These are phyloP conservation scores for Drosophila trapezifrons DNA, from an alignment of 1,140 invertebrate species.

Conservation along the genomic window DNA sequence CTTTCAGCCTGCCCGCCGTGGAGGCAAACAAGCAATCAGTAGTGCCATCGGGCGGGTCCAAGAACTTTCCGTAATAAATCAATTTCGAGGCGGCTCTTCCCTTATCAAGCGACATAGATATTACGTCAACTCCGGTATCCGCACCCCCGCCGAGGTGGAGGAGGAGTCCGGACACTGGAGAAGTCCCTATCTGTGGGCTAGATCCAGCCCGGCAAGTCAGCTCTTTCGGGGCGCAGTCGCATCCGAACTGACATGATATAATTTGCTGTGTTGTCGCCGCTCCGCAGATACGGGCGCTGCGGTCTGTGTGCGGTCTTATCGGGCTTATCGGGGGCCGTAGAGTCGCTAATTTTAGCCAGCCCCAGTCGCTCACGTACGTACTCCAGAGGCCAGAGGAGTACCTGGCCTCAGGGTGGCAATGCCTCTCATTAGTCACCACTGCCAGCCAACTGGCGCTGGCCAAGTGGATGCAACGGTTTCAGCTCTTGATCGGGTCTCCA, in stretches of 20 bases:
- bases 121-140: constrained; percentile 22
- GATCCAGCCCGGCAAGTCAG: background rate
- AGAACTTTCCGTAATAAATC: constrained; percentile 48
- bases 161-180: constrained; percentile 1
- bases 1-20: background rate
- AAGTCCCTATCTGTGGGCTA: background rate
- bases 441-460: background rate
- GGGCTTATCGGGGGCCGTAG: constrained; percentile 36
- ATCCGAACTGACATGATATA: constrained; percentile 20
- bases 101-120: constrained; percentile 29
- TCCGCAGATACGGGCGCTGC: constrained; percentile 15
- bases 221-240: constrained; percentile 32
- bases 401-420: constrained; percentile 3
- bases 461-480: constrained; percentile 15
- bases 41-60: constrained; percentile 11
- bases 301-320: constrained; percentile 14
- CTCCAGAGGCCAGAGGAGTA: background rate
- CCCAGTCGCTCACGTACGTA: constrained; percentile 11
- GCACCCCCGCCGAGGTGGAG: background rate
- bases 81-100: constrained; percentile 39
- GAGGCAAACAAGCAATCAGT: constrained; percentile 5
- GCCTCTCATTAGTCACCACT: constrained; percentile 2
- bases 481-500: constrained; percentile 3
- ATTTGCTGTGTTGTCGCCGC: constrained; percentile 43
- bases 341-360: constrained; percentile 44